These are phyloP conservation scores for Hydra vulgaris DNA, from an alignment of 30 jellyfish, hydroid and myxozoan species.

Conservation along the genomic window DNA sequence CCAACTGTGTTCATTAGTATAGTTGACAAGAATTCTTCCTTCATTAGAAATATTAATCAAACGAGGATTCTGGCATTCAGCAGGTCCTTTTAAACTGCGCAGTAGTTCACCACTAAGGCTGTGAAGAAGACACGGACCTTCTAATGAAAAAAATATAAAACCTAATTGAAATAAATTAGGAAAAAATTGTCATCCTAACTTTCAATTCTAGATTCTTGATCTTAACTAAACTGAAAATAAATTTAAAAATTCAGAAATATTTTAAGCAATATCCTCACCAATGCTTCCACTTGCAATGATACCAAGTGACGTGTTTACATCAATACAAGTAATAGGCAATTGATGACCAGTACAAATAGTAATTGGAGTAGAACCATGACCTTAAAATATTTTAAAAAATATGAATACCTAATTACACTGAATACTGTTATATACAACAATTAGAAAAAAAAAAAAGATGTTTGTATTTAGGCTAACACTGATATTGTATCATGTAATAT, in stretches of 20 bases:
- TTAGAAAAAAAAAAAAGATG: no score
- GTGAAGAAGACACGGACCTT: slow-evolving; percentile 86
- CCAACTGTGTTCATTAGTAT: slow-evolving; percentile 63
- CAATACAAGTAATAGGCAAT: slow-evolving; percentile 73
- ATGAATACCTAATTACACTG: background rate
- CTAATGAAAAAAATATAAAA: slow-evolving; percentile 28
- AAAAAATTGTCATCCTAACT: no score
- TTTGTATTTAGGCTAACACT: no score
- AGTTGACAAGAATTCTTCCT: slow-evolving; percentile 59
- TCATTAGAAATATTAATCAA: slow-evolving; percentile 59
- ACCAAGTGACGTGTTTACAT: slow-evolving; percentile 72
- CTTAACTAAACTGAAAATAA: background rate
- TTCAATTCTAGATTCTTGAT: no score
- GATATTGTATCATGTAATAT: no score
- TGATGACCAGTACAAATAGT: slow-evolving; percentile 98
- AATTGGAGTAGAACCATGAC: slow-evolving; percentile 68
- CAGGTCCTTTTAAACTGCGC: slow-evolving; percentile 55
- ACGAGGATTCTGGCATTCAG: slow-evolving; percentile 59
- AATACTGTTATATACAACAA: background rate
- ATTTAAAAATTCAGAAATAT: no score
- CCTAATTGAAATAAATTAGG: background rate
- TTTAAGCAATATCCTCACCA: slow-evolving; percentile 28
- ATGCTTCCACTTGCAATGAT: slow-evolving; percentile 85
- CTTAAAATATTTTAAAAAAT: background rate
- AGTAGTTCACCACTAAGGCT: slow-evolving; percentile 74